Evolutionary conservation across 2,888 invertebrate genomes (phyloP), one percentile per base, ranked within the genome.

Genomic region (Chesias legatella): DNA sequence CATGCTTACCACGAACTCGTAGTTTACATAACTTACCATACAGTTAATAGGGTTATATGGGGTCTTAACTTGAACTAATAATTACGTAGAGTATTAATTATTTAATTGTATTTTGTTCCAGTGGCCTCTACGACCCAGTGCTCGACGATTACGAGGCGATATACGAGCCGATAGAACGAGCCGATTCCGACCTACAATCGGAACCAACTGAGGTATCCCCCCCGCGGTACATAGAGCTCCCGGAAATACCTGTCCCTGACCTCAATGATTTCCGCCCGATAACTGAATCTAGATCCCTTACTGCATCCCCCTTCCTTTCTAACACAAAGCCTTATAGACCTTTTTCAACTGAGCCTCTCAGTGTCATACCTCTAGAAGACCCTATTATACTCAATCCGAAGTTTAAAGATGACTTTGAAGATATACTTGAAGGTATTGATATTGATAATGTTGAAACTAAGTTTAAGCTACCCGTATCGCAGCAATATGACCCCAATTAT

Each of bases 81-180:
- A n/a, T n/a, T 17, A 17, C 13, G 3, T n/a, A 7, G 5, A 7
- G 11, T 13, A 27, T 13, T 29, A 33, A n/a, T 13, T 28, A 17
- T 32, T 24, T 30, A 33, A 34, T 8, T 37, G 45, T 49, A 28
- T 37, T 35, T 60, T 62, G 48, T 71, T 64, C 0, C 76, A 86
- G 86, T 65, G 86, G 84, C 54, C 83, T 79, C 34, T 82, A 84
- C 79, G 82, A 83, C 60, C 80, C 79, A 53, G 79, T 82, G 29
- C 58, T 83, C 51, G 82, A 84, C 76, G 78, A 84, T 45, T 69
- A 64, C 58, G 82, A 83, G 63, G 71, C 73, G 48, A 63, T 75
- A 10, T 78, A 70, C 76, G 76, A 80, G 48, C 59, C 64, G 56
- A 69, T 69, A 69, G 78, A 79, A 58, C 75, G 67, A 75, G 74